Conservation (phyloP, 2,888 invertebrate genomes). For the Minunthozetes semirufus region DNA sequence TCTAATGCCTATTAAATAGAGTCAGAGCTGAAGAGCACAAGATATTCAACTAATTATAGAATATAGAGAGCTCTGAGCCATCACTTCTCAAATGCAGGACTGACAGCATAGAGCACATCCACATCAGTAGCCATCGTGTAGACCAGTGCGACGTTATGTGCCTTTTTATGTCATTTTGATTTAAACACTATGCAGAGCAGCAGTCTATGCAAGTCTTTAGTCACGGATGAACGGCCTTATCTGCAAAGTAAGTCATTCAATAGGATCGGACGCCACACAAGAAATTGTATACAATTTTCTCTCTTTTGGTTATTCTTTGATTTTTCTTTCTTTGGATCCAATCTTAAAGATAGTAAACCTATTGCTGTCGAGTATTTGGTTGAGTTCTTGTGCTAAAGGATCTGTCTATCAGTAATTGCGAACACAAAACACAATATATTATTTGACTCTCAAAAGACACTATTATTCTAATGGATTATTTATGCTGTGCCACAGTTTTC, state of each 20-base stretch:
- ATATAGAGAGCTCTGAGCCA: neutral
- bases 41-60: neutral
- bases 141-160: neutral
- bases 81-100: neutral
- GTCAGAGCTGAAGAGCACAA: neutral
- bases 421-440: neutral
- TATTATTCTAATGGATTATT: conserved; percentile 6
- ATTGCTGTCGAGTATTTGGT: neutral
- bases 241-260: neutral
- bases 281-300: neutral
- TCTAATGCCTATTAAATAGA: neutral
- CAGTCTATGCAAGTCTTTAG: neutral
- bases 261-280: neutral
- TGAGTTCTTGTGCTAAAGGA: neutral
- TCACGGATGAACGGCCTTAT: neutral
- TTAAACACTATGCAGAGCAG: neutral
- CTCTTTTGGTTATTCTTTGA: neutral
- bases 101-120: neutral
- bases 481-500: neutral
- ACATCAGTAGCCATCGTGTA: neutral
- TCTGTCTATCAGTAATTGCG: neutral
- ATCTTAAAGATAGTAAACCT: conserved; percentile 2
- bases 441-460: neutral
- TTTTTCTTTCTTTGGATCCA: neutral
- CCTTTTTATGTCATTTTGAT: neutral